Percentiles rank a stretch among this genome's conserved stretches.
phyloP scores from a whole-genome alignment of 2,797 vertebrate genomes.

The Microcaecilia unicolor region DNA sequence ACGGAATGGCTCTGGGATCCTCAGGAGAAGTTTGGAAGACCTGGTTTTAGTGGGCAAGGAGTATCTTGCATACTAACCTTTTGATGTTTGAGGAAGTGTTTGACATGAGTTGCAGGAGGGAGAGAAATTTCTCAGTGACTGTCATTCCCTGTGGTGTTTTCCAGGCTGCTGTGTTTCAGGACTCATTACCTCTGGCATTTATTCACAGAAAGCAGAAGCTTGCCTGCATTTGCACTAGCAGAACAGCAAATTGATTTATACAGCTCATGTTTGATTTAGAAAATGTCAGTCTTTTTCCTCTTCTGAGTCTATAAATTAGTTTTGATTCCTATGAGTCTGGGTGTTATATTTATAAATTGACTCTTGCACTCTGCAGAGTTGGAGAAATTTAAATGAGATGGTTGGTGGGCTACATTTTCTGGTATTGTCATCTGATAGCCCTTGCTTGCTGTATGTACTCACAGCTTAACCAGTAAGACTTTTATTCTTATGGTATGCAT shows the following conservation, averaged over 20 bases:
- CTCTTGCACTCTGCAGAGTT: neutral
- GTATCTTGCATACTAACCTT: no score
- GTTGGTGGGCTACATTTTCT: no score
- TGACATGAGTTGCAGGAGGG: conserved; percentile 17
- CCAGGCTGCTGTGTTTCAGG: conserved; percentile 18
- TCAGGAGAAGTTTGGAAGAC: no score
- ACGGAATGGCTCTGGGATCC: no score
- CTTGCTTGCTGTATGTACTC: no score
- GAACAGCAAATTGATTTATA: conserved; percentile 32
- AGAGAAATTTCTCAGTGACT: conserved; percentile 9
- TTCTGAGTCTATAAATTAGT: conserved; percentile 25
- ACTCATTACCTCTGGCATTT: conserved; percentile 39
- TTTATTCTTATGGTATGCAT: no score
- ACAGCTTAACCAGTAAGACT: no score
- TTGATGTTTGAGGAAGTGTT: no score
- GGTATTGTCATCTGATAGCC: no score
- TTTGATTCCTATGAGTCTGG: conserved; percentile 16
- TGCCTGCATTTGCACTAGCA: neutral
- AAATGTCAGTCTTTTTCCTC: conserved; percentile 21
- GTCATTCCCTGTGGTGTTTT: conserved; percentile 29
- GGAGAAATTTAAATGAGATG: neutral
- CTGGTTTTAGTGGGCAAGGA: no score
- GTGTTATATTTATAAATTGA: conserved; percentile 8
- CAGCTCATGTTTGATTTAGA: conserved; percentile 1
- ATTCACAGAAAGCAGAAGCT: conserved; percentile 27